Evolutionary conservation across 2,113 vertebrate species (phyloP), one percentile per base, ranked within the genome.

Genomic region (Crotophaga sulcirostris): DNA sequence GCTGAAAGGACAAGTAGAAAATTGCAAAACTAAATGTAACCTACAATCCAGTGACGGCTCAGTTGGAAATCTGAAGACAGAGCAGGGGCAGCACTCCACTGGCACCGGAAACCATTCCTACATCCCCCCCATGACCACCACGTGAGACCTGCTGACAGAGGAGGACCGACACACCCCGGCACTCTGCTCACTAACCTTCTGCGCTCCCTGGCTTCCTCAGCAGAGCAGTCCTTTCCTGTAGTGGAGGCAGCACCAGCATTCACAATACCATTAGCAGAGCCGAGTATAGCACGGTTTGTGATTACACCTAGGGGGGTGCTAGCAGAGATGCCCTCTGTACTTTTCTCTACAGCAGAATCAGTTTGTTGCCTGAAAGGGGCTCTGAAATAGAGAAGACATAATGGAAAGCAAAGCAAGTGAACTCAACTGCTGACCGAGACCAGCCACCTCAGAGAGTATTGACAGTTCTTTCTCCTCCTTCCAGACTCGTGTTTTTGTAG

Each of bases 261-360:
- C 28, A 60, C 87, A 33, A 96, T 72, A 87, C 98, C 96, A 9
- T 95, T 97, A 96, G 98, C 94, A 95, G 97, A 93, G 94, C 93
- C 63, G 10, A 96, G 96, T 21, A 89, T 45, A 73, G 97, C 94
- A 19, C 91, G 96, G 62, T 98, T 98, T 89, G 98, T 98, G 97
- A 98, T 98, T 94, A 97, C 98, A 92, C 98, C 96, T 92, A 98
- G 96, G 0, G 98, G 98, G 75, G 95, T 97, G 94, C 96, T 97
- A 81, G 89, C 81, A 78, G 96, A 96, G 87, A 96, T 77, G 82
- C 52, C 79, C 70, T 98, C 98, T 90, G 96, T 49, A 80, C 52
- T 94, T 93, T 93, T 98, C 96, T 98, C 98, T 93, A 96, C 90
- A 74, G 96, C 88, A 40, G 96, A 92, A 90, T 98, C 98, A 72